Evolutionary conservation across 2,797 vertebrate genomes (phyloP), one percentile per base, ranked within the genome.

Genomic region (Phalloptychus januarius): DNA sequence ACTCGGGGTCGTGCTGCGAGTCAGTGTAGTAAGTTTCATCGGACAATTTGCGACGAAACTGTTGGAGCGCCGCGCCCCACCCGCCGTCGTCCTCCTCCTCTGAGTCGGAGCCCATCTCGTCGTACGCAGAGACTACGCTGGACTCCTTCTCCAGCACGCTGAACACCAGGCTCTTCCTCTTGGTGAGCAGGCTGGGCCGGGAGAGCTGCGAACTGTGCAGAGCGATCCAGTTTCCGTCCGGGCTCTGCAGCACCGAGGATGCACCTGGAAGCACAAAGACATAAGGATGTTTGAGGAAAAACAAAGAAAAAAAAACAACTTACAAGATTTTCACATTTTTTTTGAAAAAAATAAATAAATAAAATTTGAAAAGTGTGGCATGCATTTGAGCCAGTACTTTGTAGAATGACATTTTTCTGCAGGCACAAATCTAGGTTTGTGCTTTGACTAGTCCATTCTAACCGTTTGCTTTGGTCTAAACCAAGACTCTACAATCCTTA

Each of bases 191-290:
- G 79, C 96, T 96, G 77, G 96, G 95, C 4, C 95, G 96, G 58
- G 96, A 95, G 81, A 94, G 89, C 28, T 95, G 36, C 0, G 96
- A 94, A 11, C 96, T 97, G 87, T 97, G 97, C 88, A 98, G 86
- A 44, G 97, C 96, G 5, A 98, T 95, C 98, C 98, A 99, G 92
- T 99, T 99, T 20, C 98, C 98, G 42, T 99, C 98, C 0, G 96
- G 96, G 83, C 98, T 99, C 85, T 98, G 97, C 18, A 99, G 93
- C 75, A 97, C 94, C 0, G 96, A 95, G 70, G 96, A 96, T 0
- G 94, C 94, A 86, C 89, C 98, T 99, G 58, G 83, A 85, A 91
- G 88, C 81, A 74, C 38, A 77, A 11, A 67, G 8, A 28, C 56
- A 61, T 40, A 23, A 40, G 38, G 23, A 25, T 42, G 10, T 67